Base-by-base conservation (phyloP, 1,140 invertebrate species). In the Micrasema longulum region DNA sequence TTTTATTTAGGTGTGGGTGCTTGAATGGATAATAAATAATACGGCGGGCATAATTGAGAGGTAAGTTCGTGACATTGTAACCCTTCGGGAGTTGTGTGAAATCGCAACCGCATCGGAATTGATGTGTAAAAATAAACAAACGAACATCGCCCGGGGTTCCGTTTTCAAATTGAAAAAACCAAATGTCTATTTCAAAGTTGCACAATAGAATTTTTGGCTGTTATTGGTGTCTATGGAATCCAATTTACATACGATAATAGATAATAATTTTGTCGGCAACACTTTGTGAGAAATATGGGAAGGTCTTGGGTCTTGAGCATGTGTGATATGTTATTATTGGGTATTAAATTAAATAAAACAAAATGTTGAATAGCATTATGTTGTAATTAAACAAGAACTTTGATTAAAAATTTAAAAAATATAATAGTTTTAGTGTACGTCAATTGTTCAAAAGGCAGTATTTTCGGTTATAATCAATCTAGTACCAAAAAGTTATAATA, bases 61-160 rank as follows among this genome's bases (percentile, higher is more conserved):
- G 18, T 41, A 38, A 41, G 35, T 38, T 14, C 55, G 18, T 20
- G 36, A 60, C 55, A n/a, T 23, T 20, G 1, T 16, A 35, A 6
- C 55, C 36, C 36, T 60, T 38, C 55, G 55, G 55, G 55, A 60
- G 35, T 60, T 60, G 36, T 60, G 36, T 41, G 55, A 60, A 60
- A 60, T 60, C 31, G 55, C 55, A 60, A 38, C 55, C 55, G 52
- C 52, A 55, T 55, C 52, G 12, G 20, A 60, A 60, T 60, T 38
- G 55, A 60, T 60, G 55, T 41, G 55, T 60, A 35, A 60, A 60
- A 60, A 60, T 60, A 60, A 60, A 60, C 55, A 60, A 60, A 43
- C 6, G 55, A 38, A 38, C 6, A 12, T 16, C 36, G 55, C 55
- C 55, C 55, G 36, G 22, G 50, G 36, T 10, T 10, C 12, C 31